Evolutionary conservation across 2,113 vertebrate species (phyloP).

Genomic region (Megalops atlanticus): DNA sequence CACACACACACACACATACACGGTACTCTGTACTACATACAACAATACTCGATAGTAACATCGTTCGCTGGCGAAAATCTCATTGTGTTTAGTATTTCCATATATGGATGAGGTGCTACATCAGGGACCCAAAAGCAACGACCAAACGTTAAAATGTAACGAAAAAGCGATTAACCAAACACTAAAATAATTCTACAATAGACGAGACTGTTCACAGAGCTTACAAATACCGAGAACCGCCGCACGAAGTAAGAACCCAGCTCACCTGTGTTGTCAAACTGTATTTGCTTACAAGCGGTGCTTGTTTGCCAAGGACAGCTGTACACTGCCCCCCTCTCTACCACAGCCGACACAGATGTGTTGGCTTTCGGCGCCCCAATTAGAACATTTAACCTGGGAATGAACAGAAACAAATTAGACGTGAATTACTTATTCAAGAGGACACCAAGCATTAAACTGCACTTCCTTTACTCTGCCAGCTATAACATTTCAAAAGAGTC

Average conservation of each 20-base stretch:
- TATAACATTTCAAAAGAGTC: too few relatives aligned
- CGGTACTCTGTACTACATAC: too few relatives aligned
- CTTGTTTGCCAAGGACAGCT: constrained; percentile 80
- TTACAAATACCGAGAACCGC: neutral
- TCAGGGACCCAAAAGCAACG: too few relatives aligned
- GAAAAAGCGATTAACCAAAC: neutral
- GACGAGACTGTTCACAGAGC: neutral
- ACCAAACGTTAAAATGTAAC: too few relatives aligned
- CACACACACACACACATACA: too few relatives aligned
- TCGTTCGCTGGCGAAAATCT: too few relatives aligned
- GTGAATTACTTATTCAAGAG: neutral
- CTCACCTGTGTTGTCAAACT: constrained; percentile 85
- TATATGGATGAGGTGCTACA: too few relatives aligned
- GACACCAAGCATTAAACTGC: neutral
- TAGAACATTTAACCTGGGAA: constrained; percentile 79
- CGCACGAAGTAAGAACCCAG: neutral
- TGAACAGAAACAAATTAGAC: neutral
- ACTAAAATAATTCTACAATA: neutral
- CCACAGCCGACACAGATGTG: constrained; percentile 71
- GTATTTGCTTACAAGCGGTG: constrained; percentile 75
- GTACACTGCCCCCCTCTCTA: constrained; percentile 90
- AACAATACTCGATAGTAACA: too few relatives aligned
- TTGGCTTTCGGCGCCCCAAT: constrained; percentile 95
- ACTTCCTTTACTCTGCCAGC: too few relatives aligned
- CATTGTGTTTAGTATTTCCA: too few relatives aligned